Evolutionary conservation across 92 coral and sea anemone species (phyloP).

Genomic region (Parazoanthus swiftii): DNA sequence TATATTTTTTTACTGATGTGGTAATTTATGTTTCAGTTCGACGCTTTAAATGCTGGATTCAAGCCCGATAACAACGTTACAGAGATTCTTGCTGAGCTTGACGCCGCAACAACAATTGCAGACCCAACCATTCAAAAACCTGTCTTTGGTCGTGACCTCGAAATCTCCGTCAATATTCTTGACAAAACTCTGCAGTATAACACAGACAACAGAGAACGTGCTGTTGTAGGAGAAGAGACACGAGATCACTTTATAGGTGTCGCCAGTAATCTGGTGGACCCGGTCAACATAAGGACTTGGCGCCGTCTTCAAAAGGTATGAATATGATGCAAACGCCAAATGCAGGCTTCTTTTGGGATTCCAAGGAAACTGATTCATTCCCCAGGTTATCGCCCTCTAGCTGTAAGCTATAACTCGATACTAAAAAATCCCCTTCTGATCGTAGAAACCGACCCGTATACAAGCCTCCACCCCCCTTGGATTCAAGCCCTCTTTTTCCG

Average conservation of each 20-base stretch:
- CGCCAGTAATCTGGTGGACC: constrained; percentile 30
- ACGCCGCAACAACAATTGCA: constrained; percentile 15
- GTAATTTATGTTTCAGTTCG: constrained; percentile 1
- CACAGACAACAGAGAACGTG: not conserved
- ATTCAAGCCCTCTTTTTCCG: too few species aligned
- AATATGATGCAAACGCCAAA: not conserved
- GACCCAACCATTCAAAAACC: constrained; percentile 3
- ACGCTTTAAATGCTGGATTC: constrained; percentile 28
- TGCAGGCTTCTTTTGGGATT: too few species aligned
- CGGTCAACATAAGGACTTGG: constrained; percentile 22
- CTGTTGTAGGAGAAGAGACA: not conserved
- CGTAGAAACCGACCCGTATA: too few species aligned
- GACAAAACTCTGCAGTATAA: constrained; percentile 14
- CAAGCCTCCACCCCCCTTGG: too few species aligned
- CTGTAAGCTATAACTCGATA: too few species aligned
- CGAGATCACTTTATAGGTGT: constrained; percentile 11
- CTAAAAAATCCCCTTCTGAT: too few species aligned
- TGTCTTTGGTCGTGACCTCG: constrained; percentile 24
- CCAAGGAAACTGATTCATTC: too few species aligned
- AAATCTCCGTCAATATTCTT: constrained; percentile 20
- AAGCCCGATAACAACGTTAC: constrained; percentile 21
- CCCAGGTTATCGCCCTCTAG: too few species aligned
- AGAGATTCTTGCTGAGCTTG: constrained; percentile 20
- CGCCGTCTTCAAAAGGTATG: constrained; percentile 41
- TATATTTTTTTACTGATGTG: not conserved